Evolutionary conservation across 2,113 vertebrate genomes (phyloP), one percentile per base, ranked within the genome.

Genomic region (Xiphophorus couchianus): DNA sequence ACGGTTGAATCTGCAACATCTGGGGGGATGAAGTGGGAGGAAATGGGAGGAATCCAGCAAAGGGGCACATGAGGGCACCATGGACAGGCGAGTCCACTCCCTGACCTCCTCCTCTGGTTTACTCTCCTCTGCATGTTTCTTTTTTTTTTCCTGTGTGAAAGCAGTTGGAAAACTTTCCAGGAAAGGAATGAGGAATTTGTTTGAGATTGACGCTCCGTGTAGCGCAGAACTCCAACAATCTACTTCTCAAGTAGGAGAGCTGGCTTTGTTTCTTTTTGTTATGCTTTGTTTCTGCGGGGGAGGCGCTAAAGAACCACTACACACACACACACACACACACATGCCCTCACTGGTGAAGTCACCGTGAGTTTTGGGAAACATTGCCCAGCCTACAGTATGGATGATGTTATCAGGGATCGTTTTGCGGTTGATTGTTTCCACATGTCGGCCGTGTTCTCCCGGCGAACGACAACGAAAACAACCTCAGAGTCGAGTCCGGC

Each of bases 391-490:
- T 86, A 62, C 70, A 60, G 73, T 17, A 77, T 78, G 81, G 86
- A 91, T 93, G 93, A 94, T 94, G 91, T 87, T 93, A 93, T 94
- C 92, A 90, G 90, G 90, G 92, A 89, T 84, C 35, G 33, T 92
- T 90, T 93, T 80, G 82, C 27, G 80, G 75, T 14, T 93, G 91
- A 94, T 94, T 86, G 89, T 91, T 94, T 94, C 94, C 94, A 94
- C 91, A 95, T 94, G 94, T 92, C 82, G 74, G 74, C 75, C 65
- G 73, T 30, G 35, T 76, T 69, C 61, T 66, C 75, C 89, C 86
- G 62, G 44, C 44, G 44, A 48, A 17, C 14, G 17, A 91, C 74
- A 91, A 89, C 81, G 76, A 88, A 81, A 90, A 90, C 83, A 86
- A 87, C 37, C 81, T 70, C 83, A 31, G 31, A 87, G 78, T 81